These are phyloP conservation scores for Cyprinus carpio DNA, from an alignment of 2,113 vertebrate species.

Conservation along the genomic window DNA sequence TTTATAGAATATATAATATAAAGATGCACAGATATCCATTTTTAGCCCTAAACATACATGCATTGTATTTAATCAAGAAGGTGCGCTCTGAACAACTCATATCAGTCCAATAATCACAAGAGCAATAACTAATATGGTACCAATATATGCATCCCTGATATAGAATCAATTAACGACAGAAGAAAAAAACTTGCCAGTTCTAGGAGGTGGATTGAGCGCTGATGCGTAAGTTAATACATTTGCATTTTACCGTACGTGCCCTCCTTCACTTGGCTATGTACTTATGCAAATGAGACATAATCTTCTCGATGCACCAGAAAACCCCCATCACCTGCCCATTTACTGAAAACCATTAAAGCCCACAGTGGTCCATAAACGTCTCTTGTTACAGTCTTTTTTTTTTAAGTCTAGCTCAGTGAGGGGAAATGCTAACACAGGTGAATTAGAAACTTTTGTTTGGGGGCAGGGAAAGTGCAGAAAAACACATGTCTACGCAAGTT, in stretches of 20 bases:
- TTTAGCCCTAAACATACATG: background rate
- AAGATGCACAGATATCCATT: background rate
- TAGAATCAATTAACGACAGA: background rate
- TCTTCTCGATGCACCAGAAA: conserved; percentile 50
- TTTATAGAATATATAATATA: background rate
- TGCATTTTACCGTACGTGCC: background rate
- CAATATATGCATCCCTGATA: background rate
- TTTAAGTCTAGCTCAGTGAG: conserved; percentile 27
- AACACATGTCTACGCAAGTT: conserved; percentile 61
- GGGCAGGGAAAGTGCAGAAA: conserved; percentile 52
- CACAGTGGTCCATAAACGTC: conserved; percentile 11
- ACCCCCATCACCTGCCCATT: conserved; percentile 43
- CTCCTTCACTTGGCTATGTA: background rate
- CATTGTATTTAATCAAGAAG: background rate
- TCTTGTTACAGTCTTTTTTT: conserved; percentile 28
- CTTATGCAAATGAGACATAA: conserved; percentile 33
- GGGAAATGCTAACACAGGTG: conserved; percentile 54
- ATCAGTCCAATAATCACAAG: background rate
- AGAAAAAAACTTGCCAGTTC: background rate
- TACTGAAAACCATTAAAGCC: conserved; percentile 50
- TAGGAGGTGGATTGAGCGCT: background rate
- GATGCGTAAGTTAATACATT: background rate
- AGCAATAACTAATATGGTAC: background rate
- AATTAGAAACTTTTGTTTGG: conserved; percentile 64
- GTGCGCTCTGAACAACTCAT: background rate